Base-by-base conservation (phyloP, 2,113 vertebrate species). In the Cepphus grylle region DNA sequence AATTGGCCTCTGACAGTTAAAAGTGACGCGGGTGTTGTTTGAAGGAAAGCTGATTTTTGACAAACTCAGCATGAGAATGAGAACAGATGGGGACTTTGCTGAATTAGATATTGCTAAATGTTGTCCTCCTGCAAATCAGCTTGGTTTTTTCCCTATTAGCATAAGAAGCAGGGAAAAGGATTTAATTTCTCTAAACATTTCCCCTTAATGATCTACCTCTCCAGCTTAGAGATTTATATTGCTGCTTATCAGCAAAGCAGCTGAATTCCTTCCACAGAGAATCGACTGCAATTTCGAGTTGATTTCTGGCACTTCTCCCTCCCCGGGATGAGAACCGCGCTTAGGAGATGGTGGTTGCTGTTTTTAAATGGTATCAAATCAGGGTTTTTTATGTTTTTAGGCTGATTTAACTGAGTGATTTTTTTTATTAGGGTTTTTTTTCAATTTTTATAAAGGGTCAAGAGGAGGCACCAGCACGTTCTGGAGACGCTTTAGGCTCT, bases 21-120 rank as follows among this genome's bases (percentile, higher is more conserved):
- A 11, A 94, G 72, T 42, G 72, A 69, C 0, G 62, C 0, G 56
- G 19, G 62, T 38, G 82, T 13, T 40, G 73, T n/a, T 72, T 91
- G 93, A 84, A 95, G 93, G 17, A 81, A 87, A 92, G 95, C 93
- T 92, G 89, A 86, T 93, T 96, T 95, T 91, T 89, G 72, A 84
- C 94, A 32, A 61, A 91, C 49, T 79, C 96, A 65, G 92, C 83
- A 81, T 1, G 7, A 59, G 83, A 52, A 86, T 1, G 49, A 50
- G 91, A 96, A 84, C 96, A 96, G 96, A 97, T 96, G 95, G 93
- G 73, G 66, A 43, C 30, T 73, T 27, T 79, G 96, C 87, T 82
- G 94, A 79, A 87, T 95, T 69, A 65, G 83, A 40, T 79, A 45
- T 49, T 74, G 83, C 77, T 91, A 38, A 69, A 58, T n/a, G 91